Evolutionary conservation across 2,113 vertebrate species (phyloP).

Genomic region (Tetraodon nigroviridis): DNA sequence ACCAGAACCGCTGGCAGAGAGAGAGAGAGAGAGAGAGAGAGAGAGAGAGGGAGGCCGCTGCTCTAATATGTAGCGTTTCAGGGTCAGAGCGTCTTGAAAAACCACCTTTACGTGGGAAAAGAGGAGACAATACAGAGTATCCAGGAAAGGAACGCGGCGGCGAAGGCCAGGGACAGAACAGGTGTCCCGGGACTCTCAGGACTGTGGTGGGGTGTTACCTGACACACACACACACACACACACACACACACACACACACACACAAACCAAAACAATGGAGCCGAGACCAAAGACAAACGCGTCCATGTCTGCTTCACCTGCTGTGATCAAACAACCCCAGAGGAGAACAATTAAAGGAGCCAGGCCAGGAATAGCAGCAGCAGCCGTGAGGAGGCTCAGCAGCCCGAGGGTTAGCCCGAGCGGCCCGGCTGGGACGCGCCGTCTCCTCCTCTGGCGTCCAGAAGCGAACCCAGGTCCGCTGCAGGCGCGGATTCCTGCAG

Average conservation of each 20-base stretch:
- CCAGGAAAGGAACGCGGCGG: too few species aligned
- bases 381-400: slow-evolving; percentile 21
- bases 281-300: slow-evolving; percentile 44
- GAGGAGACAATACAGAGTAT: neutral
- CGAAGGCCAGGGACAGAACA: slow-evolving; percentile 22
- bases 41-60: too few species aligned
- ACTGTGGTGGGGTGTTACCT: slow-evolving; percentile 11
- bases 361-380: slow-evolving; percentile 24
- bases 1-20: slow-evolving; percentile 8
- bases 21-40: too few species aligned
- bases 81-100: too few species aligned
- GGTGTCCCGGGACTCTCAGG: slow-evolving; percentile 23
- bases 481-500: slow-evolving; percentile 56
- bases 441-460: slow-evolving; percentile 3
- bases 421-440: slow-evolving; percentile 18
- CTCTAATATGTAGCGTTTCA: too few species aligned
- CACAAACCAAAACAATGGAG: slow-evolving; percentile 48
- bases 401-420: slow-evolving; percentile 8
- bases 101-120: neutral
- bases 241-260: neutral
- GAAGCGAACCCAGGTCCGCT: slow-evolving; percentile 14
- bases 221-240: neutral
- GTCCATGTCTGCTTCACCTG: slow-evolving; percentile 28
- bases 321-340: slow-evolving; percentile 52
- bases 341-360: slow-evolving; percentile 9